These are phyloP conservation scores for Malachius bipustulatus DNA, from an alignment of 2,888 invertebrate species.

Conservation along the genomic window DNA sequence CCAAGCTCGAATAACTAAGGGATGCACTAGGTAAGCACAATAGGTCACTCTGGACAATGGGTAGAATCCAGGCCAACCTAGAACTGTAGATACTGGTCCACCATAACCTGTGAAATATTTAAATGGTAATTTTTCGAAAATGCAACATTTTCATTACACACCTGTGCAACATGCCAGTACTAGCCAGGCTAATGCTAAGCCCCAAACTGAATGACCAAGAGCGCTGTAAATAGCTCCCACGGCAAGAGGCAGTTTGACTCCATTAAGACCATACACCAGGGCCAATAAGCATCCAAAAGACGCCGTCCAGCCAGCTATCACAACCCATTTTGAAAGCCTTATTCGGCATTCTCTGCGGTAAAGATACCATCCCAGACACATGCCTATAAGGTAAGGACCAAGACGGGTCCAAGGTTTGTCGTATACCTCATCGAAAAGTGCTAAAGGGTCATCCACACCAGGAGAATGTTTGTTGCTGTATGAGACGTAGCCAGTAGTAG, in stretches of 20 bases:
- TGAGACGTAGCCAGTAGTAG: constrained; percentile 70
- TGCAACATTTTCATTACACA: no score
- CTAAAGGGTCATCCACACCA: constrained; percentile 65
- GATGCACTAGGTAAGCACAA: constrained; percentile 77
- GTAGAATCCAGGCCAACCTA: constrained; percentile 63
- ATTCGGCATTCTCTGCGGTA: constrained; percentile 73
- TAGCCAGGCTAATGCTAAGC: constrained; percentile 68
- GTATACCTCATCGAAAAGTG: constrained; percentile 78
- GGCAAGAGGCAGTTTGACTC: constrained; percentile 52
- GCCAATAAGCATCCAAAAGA: constrained; percentile 56
- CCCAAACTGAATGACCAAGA: constrained; percentile 75
- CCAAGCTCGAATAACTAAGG: constrained; percentile 66
- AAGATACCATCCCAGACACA: constrained; percentile 71
- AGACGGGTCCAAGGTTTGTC: constrained; percentile 82
- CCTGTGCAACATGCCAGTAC: constrained; percentile 77
- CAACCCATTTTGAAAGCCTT: constrained; percentile 55
- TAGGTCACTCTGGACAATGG: constrained; percentile 80
- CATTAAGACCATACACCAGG: constrained; percentile 68
- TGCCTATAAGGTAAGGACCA: constrained; percentile 75
- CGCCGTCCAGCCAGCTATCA: constrained; percentile 57
- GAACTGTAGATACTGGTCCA: no score
- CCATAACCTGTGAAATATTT: background rate
- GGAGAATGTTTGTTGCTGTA: constrained; percentile 69
- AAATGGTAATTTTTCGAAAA: no score
- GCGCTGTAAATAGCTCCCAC: constrained; percentile 70